Evolutionary conservation across 2,888 invertebrate genomes (phyloP), one percentile per base, ranked within the genome.

Genomic region (Amphipoea oculea): DNA sequence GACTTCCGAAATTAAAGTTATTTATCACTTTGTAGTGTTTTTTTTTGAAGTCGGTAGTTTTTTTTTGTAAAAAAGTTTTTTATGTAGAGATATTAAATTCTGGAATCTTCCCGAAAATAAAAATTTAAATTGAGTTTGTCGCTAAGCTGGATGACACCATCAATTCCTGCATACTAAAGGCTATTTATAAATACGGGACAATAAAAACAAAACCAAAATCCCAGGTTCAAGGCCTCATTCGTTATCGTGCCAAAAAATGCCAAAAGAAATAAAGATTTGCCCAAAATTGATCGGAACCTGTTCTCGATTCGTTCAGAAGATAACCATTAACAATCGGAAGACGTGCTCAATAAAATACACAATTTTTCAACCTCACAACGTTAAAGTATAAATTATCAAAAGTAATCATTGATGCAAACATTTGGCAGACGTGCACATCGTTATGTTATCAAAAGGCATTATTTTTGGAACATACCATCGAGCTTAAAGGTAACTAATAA

Each of bases 301-400:
- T 89, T 89, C 60, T 72, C 73, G 48, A 79, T 79, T 76, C 79
- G 74, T 86, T 88, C 84, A 77, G 75, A 88, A 90, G 89, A 90
- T 91, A 60, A 79, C 62, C 79, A 86, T 73, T 89, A 88, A 89
- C 90, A 88, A 91, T 89, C 90, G 80, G 75, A 82, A 89, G 88
- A 89, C 89, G 85, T 67, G 83, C 68, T 78, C 88, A 90, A 91
- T 90, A 89, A 89, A 89, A 88, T 82, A 84, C 83, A 86, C 84
- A 86, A 92, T 92, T 88, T 92, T 90, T 92, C 91, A 92, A 90
- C 89, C 82, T 87, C 81, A 86, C 88, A 84, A 85, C 70, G 76
- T 77, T 78, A 73, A 57, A 73, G 85, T 86, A 90, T 90, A 89
- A 87, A 89, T 86, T 82, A 87, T 81, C 76, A 71, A 83, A 82